Conservation (phyloP, 2,113 vertebrate species). For the Neolamprologus kungweensis region DNA sequence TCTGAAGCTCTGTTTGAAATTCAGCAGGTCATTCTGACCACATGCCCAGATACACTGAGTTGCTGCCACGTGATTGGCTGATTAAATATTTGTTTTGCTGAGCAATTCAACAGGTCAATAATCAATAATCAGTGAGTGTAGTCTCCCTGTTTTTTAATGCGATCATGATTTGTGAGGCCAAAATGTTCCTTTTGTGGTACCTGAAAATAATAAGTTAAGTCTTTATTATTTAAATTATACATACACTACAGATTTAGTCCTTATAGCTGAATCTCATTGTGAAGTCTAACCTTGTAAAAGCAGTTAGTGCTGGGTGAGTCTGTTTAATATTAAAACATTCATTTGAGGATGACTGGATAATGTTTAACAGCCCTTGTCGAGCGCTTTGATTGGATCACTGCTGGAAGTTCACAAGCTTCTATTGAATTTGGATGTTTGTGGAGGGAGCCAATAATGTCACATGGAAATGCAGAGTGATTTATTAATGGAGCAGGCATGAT, state of each 20-base stretch:
- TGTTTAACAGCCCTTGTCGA: neutral
- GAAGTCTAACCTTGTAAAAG: neutral
- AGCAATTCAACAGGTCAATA: neutral
- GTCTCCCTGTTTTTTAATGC: neutral
- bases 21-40: neutral
- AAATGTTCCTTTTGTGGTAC: neutral
- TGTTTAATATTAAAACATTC: neutral
- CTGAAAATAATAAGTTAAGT: neutral
- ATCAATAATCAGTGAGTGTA: neutral
- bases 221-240: neutral
- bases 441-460: neutral
- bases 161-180: neutral
- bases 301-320: neutral
- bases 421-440: slow-evolving; percentile 1
- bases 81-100: neutral
- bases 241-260: neutral
- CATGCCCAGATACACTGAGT: neutral
- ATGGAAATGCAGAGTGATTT: neutral
- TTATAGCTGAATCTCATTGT: neutral
- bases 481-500: neutral
- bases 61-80: neutral
- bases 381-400: neutral
- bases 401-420: neutral
- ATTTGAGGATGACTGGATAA: neutral
- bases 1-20: neutral